These are phyloP conservation scores for Latrodectus elegans DNA, from an alignment of 2,888 invertebrate species.

Conservation along the genomic window DNA sequence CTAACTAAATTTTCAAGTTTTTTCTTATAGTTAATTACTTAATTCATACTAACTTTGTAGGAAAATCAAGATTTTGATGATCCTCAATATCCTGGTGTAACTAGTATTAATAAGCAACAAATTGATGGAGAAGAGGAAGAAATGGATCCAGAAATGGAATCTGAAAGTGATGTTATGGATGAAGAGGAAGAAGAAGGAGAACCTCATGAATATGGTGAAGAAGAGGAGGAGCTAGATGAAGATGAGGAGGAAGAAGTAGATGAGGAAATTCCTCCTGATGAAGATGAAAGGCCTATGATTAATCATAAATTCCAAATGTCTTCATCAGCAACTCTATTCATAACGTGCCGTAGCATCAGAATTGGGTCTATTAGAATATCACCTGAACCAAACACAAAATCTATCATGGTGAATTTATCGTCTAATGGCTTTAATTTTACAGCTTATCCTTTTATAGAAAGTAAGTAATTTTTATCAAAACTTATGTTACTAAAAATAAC, in stretches of 20 bases:
- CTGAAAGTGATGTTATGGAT: background rate
- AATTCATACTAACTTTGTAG: background rate
- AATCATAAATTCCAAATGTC: background rate
- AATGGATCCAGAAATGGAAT: conserved; percentile 29
- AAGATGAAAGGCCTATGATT: background rate
- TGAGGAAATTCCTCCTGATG: conserved; percentile 20
- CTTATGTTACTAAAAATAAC: too few relatives aligned
- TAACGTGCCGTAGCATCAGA: conserved; percentile 83
- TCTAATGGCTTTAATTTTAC: conserved; percentile 73
- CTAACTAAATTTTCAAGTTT: too few relatives aligned
- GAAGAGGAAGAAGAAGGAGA: conserved; percentile 17
- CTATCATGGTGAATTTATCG: conserved; percentile 21
- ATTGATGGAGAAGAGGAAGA: conserved; percentile 30
- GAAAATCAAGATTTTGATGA: conserved; percentile 43
- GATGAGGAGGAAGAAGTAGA: conserved; percentile 32
- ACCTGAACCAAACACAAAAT: conserved; percentile 78
- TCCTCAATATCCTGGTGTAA: conserved; percentile 52
- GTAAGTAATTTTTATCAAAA: conserved; percentile 26
- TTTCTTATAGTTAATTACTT: too few relatives aligned
- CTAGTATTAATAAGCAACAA: conserved; percentile 37
- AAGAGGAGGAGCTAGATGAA: conserved; percentile 15
- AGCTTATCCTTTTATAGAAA: conserved; percentile 75
- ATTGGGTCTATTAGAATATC: conserved; percentile 89
- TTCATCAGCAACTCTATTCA: conserved; percentile 3
- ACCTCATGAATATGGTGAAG: conserved; percentile 15